Conservation (phyloP, 2,113 vertebrate species). For the Sitta europaea region DNA sequence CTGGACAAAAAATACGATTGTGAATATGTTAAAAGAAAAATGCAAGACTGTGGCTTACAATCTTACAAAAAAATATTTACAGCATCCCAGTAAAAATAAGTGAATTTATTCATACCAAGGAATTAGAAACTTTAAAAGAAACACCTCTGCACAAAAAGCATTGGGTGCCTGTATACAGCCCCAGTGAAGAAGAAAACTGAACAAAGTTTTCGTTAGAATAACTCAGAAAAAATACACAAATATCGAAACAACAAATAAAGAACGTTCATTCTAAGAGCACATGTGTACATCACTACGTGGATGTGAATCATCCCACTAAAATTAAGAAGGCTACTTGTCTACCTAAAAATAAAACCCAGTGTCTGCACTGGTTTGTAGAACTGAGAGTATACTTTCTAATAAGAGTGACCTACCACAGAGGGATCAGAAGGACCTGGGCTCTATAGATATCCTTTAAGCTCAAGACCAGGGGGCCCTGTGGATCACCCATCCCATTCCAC, state of each 20-base stretch:
- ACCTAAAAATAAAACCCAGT: not conserved
- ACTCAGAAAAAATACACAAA: not conserved
- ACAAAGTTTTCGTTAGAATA: not conserved
- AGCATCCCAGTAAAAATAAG: not conserved
- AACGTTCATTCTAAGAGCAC: not conserved
- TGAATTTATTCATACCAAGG: not conserved
- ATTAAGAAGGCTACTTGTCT: not conserved
- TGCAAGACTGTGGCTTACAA: not conserved
- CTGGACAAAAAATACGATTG: not conserved
- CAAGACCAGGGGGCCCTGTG: not conserved
- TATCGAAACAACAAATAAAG: not conserved
- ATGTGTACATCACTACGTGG: fast-evolving
- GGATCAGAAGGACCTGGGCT: not conserved
- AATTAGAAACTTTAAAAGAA: not conserved
- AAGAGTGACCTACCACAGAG: not conserved
- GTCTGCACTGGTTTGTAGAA: not conserved
- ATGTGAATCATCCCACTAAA: not conserved
- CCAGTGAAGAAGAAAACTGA: not conserved
- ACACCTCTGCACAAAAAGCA: not conserved
- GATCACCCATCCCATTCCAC: not conserved
- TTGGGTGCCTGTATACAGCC: not conserved
- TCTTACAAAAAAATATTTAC: not conserved
- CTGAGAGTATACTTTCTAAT: not conserved
- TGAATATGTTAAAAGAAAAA: not conserved
- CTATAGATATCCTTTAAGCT: not conserved